phyloP scores from a whole-genome alignment of 2,888 invertebrate genomes.

The Drosophila buzzatii region DNA sequence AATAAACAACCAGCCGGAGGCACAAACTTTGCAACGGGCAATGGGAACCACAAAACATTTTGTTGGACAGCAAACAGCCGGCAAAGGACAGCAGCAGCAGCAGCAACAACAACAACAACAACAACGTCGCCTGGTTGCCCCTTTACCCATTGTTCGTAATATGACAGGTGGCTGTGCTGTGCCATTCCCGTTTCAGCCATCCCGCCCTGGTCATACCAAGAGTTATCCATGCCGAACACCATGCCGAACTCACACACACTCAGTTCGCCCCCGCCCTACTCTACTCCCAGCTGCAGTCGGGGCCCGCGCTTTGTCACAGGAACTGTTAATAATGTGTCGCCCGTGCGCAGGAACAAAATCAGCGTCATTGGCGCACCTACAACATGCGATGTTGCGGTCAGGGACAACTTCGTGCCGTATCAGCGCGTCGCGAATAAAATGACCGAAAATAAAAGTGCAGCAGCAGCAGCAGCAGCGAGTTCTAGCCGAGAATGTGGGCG shows the following conservation, averaged over 20 bases:
- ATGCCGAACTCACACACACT: background rate
- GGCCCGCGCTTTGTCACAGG: slow-evolving; percentile 74
- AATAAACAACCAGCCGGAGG: slow-evolving; percentile 71
- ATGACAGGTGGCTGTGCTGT: slow-evolving; percentile 64
- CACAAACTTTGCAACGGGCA: slow-evolving; percentile 70
- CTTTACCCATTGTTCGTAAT: slow-evolving; percentile 51
- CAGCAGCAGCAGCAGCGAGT: slow-evolving; percentile 13
- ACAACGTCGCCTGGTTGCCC: slow-evolving; percentile 6
- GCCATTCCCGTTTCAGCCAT: background rate
- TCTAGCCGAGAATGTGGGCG: slow-evolving; percentile 3
- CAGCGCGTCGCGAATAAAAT: slow-evolving; percentile 73
- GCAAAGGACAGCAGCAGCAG: slow-evolving; percentile 57
- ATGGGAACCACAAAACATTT: slow-evolving; percentile 79
- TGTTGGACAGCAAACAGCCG: slow-evolving; percentile 78
- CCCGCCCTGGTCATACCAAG: background rate
- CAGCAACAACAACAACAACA: slow-evolving; percentile 16
- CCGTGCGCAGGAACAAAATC: slow-evolving; percentile 78
- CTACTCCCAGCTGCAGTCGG: slow-evolving; percentile 14
- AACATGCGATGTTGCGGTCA: slow-evolving; percentile 83
- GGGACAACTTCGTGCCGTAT: slow-evolving; percentile 80
- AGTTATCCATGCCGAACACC: slow-evolving; percentile 12
- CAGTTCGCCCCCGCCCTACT: background rate
- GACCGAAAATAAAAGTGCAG: slow-evolving; percentile 38
- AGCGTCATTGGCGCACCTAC: slow-evolving; percentile 84
- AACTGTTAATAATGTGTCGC: slow-evolving; percentile 81